Conservation (phyloP, 1,140 invertebrate species). For the Halictus rubicundus region DNA sequence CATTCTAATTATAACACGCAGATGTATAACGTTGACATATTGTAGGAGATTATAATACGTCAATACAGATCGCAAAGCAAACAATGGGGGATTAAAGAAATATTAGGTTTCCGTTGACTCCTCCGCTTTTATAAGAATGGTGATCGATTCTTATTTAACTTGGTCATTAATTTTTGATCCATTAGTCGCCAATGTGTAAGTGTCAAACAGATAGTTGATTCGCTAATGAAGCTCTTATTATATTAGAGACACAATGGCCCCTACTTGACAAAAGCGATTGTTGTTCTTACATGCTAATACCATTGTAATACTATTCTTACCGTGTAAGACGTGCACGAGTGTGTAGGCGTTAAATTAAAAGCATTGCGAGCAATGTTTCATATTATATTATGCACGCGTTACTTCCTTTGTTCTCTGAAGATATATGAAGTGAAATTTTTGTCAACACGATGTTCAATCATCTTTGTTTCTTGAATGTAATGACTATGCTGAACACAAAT, state of each 20-base stretch:
- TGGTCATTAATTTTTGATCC: slow-evolving; percentile 5
- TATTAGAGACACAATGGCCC: not conserved
- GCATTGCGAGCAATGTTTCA: not conserved
- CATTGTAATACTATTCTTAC: not conserved
- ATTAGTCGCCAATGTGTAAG: not conserved
- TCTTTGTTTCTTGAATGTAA: too few relatives aligned
- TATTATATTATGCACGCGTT: not conserved
- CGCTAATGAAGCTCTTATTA: slow-evolving; percentile 2
- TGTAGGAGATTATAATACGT: not conserved
- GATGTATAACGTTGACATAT: not conserved
- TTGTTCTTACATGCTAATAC: slow-evolving; percentile 2
- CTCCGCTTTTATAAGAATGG: not conserved
- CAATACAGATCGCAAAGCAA: not conserved
- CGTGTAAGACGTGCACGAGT: not conserved
- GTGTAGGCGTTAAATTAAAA: not conserved
- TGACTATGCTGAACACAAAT: too few relatives aligned
- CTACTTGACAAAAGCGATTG: not conserved
- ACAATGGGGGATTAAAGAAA: not conserved
- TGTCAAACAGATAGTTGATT: not conserved
- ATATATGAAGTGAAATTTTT: not conserved
- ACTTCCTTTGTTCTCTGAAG: not conserved
- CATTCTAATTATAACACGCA: not conserved
- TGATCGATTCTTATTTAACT: not conserved
- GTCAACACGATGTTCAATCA: too few relatives aligned
- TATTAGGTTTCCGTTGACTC: slow-evolving; percentile 1